Conservation (phyloP, 2,797 vertebrate genomes). For the Momotus momota region DNA sequence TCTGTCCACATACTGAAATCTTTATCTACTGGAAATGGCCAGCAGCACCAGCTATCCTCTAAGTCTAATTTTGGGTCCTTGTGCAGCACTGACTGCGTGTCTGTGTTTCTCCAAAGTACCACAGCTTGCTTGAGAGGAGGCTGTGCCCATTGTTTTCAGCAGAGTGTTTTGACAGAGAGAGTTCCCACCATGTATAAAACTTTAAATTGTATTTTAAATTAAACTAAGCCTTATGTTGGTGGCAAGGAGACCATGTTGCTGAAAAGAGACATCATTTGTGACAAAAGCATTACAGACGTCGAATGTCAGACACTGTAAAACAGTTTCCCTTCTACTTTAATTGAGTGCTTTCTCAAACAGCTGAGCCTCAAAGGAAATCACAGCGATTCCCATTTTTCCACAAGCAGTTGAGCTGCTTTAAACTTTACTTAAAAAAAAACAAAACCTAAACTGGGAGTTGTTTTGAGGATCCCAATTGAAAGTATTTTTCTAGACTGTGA, state of each 20-base stretch:
- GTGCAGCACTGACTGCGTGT: not conserved
- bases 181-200: conserved; percentile 52
- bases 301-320: conserved; percentile 34
- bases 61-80: not conserved
- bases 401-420: conserved; percentile 9
- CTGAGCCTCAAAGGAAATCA: conserved; percentile 26
- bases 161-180: conserved; percentile 57
- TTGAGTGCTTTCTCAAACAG: conserved; percentile 54
- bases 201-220: conserved; percentile 69
- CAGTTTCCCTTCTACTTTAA: conserved; percentile 61
- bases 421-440: not conserved
- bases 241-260: conserved; percentile 62
- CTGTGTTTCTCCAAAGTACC: not conserved
- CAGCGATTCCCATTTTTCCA: conserved; percentile 27
- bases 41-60: not conserved
- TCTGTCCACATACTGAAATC: conserved; percentile 15
- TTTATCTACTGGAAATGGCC: conserved; percentile 8
- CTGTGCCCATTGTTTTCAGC: conserved; percentile 45
- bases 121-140: not conserved
- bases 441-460: not conserved
- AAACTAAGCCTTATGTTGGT: conserved; percentile 52
- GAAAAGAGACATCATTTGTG: conserved; percentile 63
- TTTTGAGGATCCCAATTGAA: not conserved
- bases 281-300: conserved; percentile 9
- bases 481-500: not conserved